Conservation (phyloP, 2,888 invertebrate genomes). For the Apodemia mormo region DNA sequence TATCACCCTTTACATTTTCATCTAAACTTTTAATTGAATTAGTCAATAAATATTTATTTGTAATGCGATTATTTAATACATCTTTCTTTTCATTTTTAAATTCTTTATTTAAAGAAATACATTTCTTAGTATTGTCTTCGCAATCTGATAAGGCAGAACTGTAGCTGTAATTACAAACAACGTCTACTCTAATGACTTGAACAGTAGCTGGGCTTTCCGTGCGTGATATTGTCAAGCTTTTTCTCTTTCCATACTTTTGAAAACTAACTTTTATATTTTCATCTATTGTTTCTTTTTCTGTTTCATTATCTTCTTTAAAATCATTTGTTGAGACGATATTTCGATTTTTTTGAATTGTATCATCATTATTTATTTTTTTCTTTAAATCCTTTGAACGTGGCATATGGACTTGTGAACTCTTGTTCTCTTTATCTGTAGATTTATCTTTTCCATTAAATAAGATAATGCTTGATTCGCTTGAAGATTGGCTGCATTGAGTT, state of each 20-base stretch:
- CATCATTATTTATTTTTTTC: conserved; percentile 39
- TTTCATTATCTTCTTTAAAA: conserved; percentile 33
- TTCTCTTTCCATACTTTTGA: conserved; percentile 61
- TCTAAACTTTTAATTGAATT: conserved; percentile 67
- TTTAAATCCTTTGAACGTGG: conserved; percentile 41
- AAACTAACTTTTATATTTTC: conserved; percentile 58
- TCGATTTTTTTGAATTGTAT: conserved; percentile 31
- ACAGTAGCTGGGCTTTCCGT: conserved; percentile 72
- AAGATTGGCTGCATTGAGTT: conserved; percentile 56
- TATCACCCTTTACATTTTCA: conserved; percentile 64
- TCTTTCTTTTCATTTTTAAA: conserved; percentile 42
- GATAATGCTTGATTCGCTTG: conserved; percentile 59
- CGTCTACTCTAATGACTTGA: conserved; percentile 76
- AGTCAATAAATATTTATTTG: conserved; percentile 65
- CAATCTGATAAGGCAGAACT: conserved; percentile 50
- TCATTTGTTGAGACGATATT: conserved; percentile 31
- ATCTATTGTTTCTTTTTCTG: conserved; percentile 35
- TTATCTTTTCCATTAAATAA: conserved; percentile 44
- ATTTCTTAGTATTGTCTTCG: conserved; percentile 46
- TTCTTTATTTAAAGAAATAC: conserved; percentile 29
- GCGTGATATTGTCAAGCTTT: conserved; percentile 71
- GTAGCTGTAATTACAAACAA: conserved; percentile 61
- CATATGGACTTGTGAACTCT: conserved; percentile 52
- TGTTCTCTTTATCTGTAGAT: conserved; percentile 46
- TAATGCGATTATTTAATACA: conserved; percentile 50